Conservation (phyloP, 37 sponge, comb jelly and placozoan genomes). For the Agelas oroides region DNA sequence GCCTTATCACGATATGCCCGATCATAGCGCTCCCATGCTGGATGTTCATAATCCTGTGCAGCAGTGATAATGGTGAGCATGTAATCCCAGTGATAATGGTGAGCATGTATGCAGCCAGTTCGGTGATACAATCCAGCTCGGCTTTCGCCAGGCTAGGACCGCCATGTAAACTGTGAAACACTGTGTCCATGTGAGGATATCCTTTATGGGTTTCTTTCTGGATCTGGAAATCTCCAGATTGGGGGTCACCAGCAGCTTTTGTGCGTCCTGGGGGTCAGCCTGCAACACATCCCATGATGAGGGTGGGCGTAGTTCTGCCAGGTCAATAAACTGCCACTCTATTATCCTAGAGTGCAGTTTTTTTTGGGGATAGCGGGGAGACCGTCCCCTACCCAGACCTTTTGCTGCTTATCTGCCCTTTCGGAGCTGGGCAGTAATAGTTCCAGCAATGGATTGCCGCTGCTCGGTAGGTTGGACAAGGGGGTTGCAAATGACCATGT, state of each 20-base stretch:
- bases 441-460: no score
- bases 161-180: conserved; percentile 3
- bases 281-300: not conserved
- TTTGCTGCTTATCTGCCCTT: not conserved
- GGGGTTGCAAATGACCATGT: no score
- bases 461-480: no score
- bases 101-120: not conserved
- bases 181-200: not conserved
- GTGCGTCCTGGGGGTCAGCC: conserved; percentile 6
- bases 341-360: not conserved
- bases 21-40: conserved; percentile 18
- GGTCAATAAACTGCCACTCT: not conserved
- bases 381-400: not conserved
- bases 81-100: not conserved
- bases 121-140: no score
- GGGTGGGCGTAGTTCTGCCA: not conserved
- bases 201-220: conserved; percentile 6
- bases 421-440: no score
- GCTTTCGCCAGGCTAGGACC: not conserved
- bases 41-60: not conserved
- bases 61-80: not conserved
- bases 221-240: not conserved
- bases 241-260: not conserved
- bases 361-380: not conserved
- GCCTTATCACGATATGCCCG: conserved; percentile 4